Percentiles rank a stretch among this genome's conserved stretches.
Conservation (phyloP, 2,113 vertebrate genomes). For the Hippocampus zosterae region DNA sequence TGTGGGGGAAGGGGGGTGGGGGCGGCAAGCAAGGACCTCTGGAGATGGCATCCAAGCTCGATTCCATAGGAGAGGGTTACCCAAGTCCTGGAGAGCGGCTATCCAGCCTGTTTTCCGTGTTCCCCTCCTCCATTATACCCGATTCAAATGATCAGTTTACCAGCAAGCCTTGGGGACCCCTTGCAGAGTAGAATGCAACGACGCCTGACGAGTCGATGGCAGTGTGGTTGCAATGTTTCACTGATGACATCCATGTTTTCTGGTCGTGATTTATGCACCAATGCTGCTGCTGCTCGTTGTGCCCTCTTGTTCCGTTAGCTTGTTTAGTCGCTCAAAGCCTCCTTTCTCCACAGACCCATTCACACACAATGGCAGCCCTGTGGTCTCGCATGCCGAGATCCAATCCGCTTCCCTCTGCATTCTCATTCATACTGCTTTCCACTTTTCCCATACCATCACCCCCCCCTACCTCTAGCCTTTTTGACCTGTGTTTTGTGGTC, state of each 20-base stretch:
- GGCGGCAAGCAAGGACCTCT: constrained; percentile 20
- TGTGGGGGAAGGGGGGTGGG: constrained; percentile 12
- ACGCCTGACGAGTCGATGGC: constrained; percentile 4
- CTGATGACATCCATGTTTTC: constrained; percentile 21
- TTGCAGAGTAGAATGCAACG: neutral
- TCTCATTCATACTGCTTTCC: constrained; percentile 20
- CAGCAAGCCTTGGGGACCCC: too few relatives aligned
- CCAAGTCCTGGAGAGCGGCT: neutral
- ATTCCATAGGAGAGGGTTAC: neutral
- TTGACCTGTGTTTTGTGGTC: constrained; percentile 48
- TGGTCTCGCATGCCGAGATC: constrained; percentile 40
- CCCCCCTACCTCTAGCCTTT: constrained; percentile 13
- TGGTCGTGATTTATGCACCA: constrained; percentile 13
- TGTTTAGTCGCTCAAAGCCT: constrained; percentile 68
- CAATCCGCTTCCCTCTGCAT: constrained; percentile 28
- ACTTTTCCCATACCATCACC: constrained; percentile 22
- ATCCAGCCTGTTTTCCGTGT: too few relatives aligned
- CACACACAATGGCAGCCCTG: constrained; percentile 61
- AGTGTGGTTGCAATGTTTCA: constrained; percentile 41
- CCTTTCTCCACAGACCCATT: constrained; percentile 68
- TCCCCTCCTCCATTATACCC: too few relatives aligned
- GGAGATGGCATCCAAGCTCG: constrained; percentile 24
- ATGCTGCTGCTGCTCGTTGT: constrained; percentile 24
- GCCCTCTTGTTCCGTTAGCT: constrained; percentile 61
- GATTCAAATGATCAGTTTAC: too few relatives aligned